Evolutionary conservation across 2,888 invertebrate genomes (phyloP), one percentile per base, ranked within the genome.

Genomic region (Parnassius glacialis): DNA sequence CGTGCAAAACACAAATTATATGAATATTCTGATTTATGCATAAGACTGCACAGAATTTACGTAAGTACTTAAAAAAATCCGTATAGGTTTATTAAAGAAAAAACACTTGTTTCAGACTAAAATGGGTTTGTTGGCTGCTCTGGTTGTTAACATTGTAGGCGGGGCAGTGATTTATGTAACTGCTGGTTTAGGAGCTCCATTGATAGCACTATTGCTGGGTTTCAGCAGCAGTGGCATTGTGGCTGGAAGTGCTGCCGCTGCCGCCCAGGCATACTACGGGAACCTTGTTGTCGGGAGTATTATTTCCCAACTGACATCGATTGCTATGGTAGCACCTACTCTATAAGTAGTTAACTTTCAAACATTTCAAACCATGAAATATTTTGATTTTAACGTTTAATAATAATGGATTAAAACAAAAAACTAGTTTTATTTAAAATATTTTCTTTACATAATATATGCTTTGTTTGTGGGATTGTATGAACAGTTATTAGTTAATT

Each of bases 261-360:
- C 81, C 0, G 89, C 89, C 0, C 87, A 87, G 60, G 73, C 89
- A 0, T 89, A 79, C 59, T 82, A 79, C 45, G 87, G 89, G 11
- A 89, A 87, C 63, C 44, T 88, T 11, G 85, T 61, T 0, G 86
- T 85, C 0, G 89, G 89, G 0, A 83, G 84, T 65, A 74, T 88
- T 11, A 74, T 89, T 2, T 82, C 87, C 0, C 64, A 84, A 67
- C 48, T 88, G 53, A 87, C 87, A 2, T 76, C 89, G 0, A 76
- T 75, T 0, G 88, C 86, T 1, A 88, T 88, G 88, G 72, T 76
- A 0, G 80, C 89, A 1, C 88, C 89, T 0, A 89, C 82, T 5
- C 87, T 84, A 63, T 87, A 74, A 78, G 47, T 47, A 13, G 13
- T 47, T 47, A 47, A 51, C 12, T 11, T 51, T 16, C 16, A 16